Base-by-base conservation (phyloP, 2,888 invertebrate genomes). In the Theodoxus fluviatilis region DNA sequence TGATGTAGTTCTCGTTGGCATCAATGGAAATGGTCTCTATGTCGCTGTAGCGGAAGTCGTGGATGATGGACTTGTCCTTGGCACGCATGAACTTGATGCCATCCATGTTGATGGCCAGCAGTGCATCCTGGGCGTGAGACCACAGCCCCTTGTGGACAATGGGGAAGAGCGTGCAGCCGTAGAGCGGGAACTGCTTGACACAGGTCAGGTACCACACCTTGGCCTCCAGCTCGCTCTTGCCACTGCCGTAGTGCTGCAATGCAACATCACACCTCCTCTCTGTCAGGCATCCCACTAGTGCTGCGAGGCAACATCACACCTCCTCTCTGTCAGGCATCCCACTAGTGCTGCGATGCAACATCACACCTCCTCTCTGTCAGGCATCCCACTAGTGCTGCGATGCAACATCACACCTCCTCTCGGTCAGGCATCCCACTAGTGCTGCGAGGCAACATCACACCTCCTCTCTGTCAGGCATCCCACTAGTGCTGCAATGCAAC, bases 171-270 rank as follows among this genome's bases (percentile, higher is more conserved):
- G 94, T 94, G 71, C 94, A 94, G 6, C 95, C 95, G 78, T 94
- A 95, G 0, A 97, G 90, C 0, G 96, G 96, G 87, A 96, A 97
- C 87, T 97, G 96, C 94, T 96, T 96, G 4, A 97, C 96, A 83
- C 96, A 96, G 0, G 95, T 94, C 74, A 97, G 89, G 87, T 97
- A 97, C 76, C 96, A 89, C 31, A 96, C 95, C 88, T 96, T 96
- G 25, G 96, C 94, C 0, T 95, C 94, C 57, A 96, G 88, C 84
- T 96, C 96, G 0, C 94, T 92, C 70, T 96, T 92, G 0, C 95
- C 94, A n/a, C 94, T 92, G 68, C 96, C 96, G 85, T 95, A 96
- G 75, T 84, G 80, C 84, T 83, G 77, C n/a, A 76, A 76, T 68
- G 43, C 31, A 55, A 70, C 68, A 18, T 43, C 28, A 65, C 31